phyloP scores from a whole-genome alignment of 2,888 invertebrate species.

The Netelia inedita region DNA sequence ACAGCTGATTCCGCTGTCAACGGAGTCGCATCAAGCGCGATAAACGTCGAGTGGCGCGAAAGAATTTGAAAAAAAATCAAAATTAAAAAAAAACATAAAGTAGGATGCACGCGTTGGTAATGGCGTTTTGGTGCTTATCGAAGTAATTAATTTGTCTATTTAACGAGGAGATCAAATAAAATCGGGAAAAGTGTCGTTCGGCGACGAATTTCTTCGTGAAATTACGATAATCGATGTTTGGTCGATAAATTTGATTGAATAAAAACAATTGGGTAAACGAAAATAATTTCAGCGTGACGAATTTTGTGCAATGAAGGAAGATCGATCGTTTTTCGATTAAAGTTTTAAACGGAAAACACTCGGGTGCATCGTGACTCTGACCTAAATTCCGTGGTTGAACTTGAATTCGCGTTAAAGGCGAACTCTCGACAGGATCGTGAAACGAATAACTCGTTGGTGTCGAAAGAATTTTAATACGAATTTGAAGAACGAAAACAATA shows the following conservation, averaged over 20 bases:
- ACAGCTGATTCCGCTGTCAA: background rate
- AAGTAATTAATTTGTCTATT: too few relatives aligned
- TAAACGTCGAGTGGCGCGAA: conserved; percentile 22
- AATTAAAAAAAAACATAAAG: background rate
- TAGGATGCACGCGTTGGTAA: too few relatives aligned
- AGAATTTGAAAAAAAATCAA: background rate
- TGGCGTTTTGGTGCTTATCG: too few relatives aligned
- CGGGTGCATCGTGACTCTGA: background rate
- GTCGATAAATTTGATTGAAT: too few relatives aligned
- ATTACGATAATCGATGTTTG: too few relatives aligned
- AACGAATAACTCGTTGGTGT: background rate
- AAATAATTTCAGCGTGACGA: too few relatives aligned
- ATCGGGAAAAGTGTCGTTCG: too few relatives aligned
- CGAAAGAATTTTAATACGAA: background rate
- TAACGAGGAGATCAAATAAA: too few relatives aligned
- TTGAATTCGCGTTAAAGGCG: background rate
- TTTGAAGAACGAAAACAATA: background rate
- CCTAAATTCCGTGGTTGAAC: conserved; percentile 1
- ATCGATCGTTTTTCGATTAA: too few relatives aligned
- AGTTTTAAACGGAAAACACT: background rate
- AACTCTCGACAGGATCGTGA: background rate
- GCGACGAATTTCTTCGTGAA: too few relatives aligned
- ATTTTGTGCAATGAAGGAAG: too few relatives aligned
- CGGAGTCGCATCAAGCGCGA: background rate
- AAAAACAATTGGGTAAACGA: too few relatives aligned